Evolutionary conservation across 2,113 vertebrate genomes (phyloP), one percentile per base, ranked within the genome.

Genomic region (Copsychus sechellarum): DNA sequence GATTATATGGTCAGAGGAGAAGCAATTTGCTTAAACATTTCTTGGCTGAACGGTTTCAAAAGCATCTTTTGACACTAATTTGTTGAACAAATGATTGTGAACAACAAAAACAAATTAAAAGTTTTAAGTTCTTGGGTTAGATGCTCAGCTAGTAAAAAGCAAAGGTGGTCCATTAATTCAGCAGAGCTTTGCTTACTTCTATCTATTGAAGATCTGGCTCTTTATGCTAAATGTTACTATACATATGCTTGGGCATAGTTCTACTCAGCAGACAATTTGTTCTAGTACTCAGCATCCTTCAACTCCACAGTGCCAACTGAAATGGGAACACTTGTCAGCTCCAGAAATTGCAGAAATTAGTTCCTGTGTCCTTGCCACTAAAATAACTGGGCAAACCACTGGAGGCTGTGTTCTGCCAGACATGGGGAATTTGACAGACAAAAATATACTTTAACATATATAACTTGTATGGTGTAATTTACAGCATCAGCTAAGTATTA

Each of bases 81-180:
- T 95, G 78, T 91, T 81, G 88, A 96, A 94, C 17, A 23, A 81
- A 80, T 95, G 88, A 70, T 76, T 81, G 76, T 14, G 7, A 93
- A 67, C 86, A 94, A 91, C 78, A 77, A 91, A 95, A 97, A 90
- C 94, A 96, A 97, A 92, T 97, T 89, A 92, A 92, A 96, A 96
- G 45, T 81, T 72, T 85, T 87, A 87, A 95, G 65, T 83, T 66
- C 62, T 88, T 38, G 66, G 72, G 91, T 36, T 81, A 69, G 57
- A 93, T 56, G 33, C 86, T 85, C 81, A 73, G 50, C 54, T 60
- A 72, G 71, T n/a, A 29, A 79, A 91, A 86, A 82, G 50, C 31
- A 66, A 70, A 86, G 57, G 79, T 57, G 38, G 57, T 9, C 86
- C 91, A 87, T 78, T 85, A 79, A 65, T 73, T 71, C 85, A 56